phyloP scores from a whole-genome alignment of 1,140 invertebrate species.

The Micrasema longulum region DNA sequence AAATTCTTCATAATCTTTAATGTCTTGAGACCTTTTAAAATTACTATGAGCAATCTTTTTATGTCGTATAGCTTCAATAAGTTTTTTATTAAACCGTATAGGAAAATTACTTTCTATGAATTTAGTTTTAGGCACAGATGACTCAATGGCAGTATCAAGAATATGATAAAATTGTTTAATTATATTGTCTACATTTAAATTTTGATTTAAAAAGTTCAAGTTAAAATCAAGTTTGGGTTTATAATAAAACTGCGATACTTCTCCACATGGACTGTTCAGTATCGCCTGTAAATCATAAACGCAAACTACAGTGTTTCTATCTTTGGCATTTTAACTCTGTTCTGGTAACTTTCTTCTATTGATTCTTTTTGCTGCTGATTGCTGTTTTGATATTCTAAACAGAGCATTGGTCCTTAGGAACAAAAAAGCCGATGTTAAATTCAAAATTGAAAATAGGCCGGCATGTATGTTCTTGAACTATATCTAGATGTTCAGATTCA shows the following conservation, averaged over 20 bases:
- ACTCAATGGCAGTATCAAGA: no score
- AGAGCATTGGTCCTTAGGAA: neutral
- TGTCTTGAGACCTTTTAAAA: no score
- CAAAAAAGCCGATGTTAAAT: neutral
- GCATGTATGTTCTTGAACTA: conserved; percentile 1
- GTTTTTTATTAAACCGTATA: no score
- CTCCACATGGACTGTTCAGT: neutral
- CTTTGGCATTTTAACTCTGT: neutral
- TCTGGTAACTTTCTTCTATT: neutral
- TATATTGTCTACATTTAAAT: no score
- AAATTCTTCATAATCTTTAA: no score
- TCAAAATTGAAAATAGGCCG: neutral
- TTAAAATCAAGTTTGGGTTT: neutral
- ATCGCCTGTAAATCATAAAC: neutral
- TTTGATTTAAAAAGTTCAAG: no score
- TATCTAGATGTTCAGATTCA: neutral
- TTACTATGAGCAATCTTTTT: no score
- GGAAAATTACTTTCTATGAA: no score
- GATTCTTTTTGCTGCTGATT: neutral
- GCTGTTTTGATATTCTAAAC: conserved; percentile 2
- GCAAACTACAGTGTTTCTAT: neutral
- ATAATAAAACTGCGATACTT: conserved; percentile 1
- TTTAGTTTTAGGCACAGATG: no score
- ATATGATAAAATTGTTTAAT: no score
- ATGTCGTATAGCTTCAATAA: no score